Percentiles rank a stretch among this genome's conserved stretches.
phyloP scores from a whole-genome alignment of 1,140 invertebrate species.

The Diuraphis noxia region DNA sequence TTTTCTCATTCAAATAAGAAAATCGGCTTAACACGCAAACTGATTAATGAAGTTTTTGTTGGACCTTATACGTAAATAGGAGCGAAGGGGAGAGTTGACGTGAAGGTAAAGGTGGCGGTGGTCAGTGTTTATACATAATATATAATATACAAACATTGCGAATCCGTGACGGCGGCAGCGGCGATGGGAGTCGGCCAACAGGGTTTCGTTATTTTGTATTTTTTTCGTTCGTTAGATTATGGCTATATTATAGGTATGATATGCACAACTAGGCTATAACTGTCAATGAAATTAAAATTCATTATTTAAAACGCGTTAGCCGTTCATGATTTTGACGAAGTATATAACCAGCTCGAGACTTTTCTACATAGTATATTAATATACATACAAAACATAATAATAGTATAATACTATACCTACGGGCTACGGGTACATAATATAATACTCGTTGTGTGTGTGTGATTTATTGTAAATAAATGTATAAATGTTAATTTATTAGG shows the following conservation, averaged over 20 bases:
- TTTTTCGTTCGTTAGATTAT: neutral
- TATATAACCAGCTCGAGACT: neutral
- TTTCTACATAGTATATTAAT: too few relatives aligned
- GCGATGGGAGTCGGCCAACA: neutral
- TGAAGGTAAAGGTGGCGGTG: neutral
- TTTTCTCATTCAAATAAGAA: slow-evolving; percentile 25
- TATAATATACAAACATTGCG: neutral
- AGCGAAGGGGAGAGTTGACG: neutral
- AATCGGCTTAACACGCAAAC: slow-evolving; percentile 49
- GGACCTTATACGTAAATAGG: neutral
- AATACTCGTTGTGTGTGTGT: neutral
- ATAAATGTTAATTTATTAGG: neutral
- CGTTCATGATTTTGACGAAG: neutral
- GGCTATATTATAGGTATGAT: neutral
- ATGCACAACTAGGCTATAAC: neutral
- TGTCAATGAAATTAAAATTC: neutral
- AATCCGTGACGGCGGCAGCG: neutral
- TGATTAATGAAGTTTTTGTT: slow-evolving; percentile 51
- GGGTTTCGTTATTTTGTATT: neutral
- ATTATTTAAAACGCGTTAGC: neutral
- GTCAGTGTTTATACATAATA: neutral
- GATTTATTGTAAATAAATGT: neutral
- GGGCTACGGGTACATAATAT: neutral
- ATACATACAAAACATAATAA: neutral
- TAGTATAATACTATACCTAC: too few relatives aligned